phyloP scores from a whole-genome alignment of 2,113 vertebrate species.

The Eubucco bourcierii region DNA sequence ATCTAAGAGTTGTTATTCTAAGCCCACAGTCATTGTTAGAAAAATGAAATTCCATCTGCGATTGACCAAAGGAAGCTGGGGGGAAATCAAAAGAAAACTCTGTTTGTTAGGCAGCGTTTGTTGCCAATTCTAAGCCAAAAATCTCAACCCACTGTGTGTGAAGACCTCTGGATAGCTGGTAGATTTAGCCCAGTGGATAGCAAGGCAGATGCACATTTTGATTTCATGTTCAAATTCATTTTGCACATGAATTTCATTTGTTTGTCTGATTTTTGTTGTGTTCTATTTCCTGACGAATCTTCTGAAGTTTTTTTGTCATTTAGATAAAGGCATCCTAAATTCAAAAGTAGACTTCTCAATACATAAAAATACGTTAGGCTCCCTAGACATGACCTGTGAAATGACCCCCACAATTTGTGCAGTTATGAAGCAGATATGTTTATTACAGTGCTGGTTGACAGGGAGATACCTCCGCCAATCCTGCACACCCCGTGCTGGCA shows the following conservation, averaged over 20 bases:
- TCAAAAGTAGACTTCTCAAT: background rate
- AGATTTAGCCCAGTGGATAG: background rate
- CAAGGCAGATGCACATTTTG: background rate
- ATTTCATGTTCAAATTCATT: background rate
- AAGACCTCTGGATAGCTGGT: background rate
- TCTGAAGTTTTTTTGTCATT: background rate
- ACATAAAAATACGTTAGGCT: background rate
- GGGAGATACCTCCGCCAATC: too few relatives aligned
- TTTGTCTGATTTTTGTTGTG: background rate
- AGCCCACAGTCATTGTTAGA: constrained; percentile 21
- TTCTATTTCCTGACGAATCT: background rate
- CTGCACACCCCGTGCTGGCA: too few relatives aligned
- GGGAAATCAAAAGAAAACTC: background rate
- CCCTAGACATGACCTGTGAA: background rate
- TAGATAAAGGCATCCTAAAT: background rate
- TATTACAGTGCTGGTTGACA: too few relatives aligned
- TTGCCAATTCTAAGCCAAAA: background rate
- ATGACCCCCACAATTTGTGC: too few relatives aligned
- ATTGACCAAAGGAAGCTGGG: background rate
- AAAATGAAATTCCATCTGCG: constrained; percentile 43
- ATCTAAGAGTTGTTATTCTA: constrained; percentile 23
- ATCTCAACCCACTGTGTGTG: background rate
- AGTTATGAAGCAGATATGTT: too few relatives aligned
- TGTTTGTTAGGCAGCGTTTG: background rate
- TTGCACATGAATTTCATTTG: background rate